phyloP scores from a whole-genome alignment of 2,888 invertebrate genomes.

The Hololepta plana region DNA sequence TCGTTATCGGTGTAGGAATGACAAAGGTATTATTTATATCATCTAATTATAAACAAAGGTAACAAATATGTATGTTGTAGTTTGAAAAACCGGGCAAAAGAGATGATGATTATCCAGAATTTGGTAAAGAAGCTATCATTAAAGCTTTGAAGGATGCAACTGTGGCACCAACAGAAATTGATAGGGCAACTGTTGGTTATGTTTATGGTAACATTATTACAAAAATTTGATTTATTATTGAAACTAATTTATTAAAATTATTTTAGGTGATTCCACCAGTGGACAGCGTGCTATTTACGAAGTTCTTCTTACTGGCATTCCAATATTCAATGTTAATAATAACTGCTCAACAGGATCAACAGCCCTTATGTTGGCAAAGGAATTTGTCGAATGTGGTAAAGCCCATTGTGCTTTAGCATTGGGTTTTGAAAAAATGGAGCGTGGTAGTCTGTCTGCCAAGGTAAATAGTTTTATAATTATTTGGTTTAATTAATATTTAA shows the following conservation, averaged over 20 bases:
- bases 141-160: constrained; percentile 76
- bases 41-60: constrained; percentile 4
- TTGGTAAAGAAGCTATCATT: constrained; percentile 83
- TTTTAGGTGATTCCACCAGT: constrained; percentile 81
- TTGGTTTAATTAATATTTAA: background rate
- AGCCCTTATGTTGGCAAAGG: constrained; percentile 78
- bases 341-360: constrained; percentile 95
- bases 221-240: constrained; percentile 2
- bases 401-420: constrained; percentile 80
- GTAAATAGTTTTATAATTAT: constrained; percentile 24
- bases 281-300: constrained; percentile 92
- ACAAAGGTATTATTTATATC: constrained; percentile 48
- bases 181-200: constrained; percentile 85
- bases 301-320: constrained; percentile 90
- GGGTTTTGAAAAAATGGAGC: constrained; percentile 97
- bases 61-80: constrained; percentile 21
- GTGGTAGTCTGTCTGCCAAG: constrained; percentile 65
- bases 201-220: constrained; percentile 48
- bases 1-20: constrained; percentile 93
- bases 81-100: constrained; percentile 85
- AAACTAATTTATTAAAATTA: background rate
- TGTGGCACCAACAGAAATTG: constrained; percentile 53
- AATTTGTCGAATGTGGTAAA: constrained; percentile 76
- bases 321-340: constrained; percentile 96
- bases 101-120: constrained; percentile 79